These are phyloP conservation scores for Labeo rohita DNA, from an alignment of 2,113 vertebrate species.

Conservation along the genomic window DNA sequence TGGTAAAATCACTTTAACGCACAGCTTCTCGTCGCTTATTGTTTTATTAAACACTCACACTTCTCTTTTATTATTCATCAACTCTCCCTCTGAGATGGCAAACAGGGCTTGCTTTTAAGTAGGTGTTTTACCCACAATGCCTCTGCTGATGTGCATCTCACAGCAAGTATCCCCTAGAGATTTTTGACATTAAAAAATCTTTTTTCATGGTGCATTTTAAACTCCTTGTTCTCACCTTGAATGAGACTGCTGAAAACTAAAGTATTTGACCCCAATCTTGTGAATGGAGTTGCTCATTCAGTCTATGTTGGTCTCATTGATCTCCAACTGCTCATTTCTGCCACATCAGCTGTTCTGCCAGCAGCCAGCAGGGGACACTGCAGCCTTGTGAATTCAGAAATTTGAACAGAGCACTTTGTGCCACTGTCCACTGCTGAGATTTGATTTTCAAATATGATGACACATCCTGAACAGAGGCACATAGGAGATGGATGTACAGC, in stretches of 20 bases:
- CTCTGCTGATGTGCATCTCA: background rate
- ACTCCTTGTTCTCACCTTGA: background rate
- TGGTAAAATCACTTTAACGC: background rate
- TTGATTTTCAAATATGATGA: background rate
- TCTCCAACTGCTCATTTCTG: background rate
- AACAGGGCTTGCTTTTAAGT: background rate
- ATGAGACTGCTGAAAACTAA: background rate
- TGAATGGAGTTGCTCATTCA: background rate
- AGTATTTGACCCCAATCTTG: background rate
- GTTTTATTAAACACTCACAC: background rate
- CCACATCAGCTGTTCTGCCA: background rate
- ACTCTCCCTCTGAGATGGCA: background rate
- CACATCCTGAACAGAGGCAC: background rate
- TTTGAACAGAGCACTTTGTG: background rate
- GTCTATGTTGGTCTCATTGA: background rate
- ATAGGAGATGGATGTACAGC: background rate
- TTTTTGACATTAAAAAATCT: background rate
- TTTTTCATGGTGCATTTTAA: background rate
- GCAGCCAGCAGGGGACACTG: slow-evolving; percentile 68
- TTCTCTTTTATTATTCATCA: slow-evolving; percentile 18
- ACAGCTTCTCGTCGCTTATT: background rate
- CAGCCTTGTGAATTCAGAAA: slow-evolving; percentile 29
- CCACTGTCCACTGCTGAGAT: background rate
- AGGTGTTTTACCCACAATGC: background rate
- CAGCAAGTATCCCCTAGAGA: background rate